A percentile compares a stretch with the other conserved stretches of the same genome.
Evolutionary conservation across 2,888 invertebrate genomes (phyloP).

Genomic region (Calephelis perditalis): DNA sequence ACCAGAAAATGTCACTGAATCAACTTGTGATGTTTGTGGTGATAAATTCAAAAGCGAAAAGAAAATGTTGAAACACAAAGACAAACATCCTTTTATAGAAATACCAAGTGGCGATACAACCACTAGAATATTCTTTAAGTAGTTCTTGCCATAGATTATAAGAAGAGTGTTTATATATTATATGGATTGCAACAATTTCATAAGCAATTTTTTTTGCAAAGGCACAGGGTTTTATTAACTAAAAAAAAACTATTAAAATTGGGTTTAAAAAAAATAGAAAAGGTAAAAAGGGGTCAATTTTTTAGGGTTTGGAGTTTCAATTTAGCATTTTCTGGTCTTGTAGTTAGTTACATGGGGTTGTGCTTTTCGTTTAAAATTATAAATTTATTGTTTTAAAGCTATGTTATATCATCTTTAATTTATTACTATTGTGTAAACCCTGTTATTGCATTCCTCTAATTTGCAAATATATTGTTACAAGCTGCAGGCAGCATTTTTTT

Average conservation of each 20-base stretch:
- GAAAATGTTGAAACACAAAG: conserved; percentile 63
- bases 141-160: conserved; percentile 38
- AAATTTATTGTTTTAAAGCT: too few species aligned
- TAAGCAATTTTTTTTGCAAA: conserved; percentile 19
- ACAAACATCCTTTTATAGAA: conserved; percentile 69
- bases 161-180: conserved; percentile 24
- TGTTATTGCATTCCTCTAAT: too few species aligned
- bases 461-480: too few species aligned
- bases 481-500: too few species aligned
- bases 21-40: conserved; percentile 65
- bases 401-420: too few species aligned
- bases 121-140: conserved; percentile 73
- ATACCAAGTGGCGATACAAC: conserved; percentile 69
- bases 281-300: not conserved
- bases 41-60: conserved; percentile 53
- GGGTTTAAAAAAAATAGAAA: not conserved
- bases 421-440: too few species aligned
- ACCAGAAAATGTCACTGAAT: conserved; percentile 27
- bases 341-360: too few species aligned
- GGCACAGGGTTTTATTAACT: conserved; percentile 4
- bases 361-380: too few species aligned
- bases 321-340: not conserved
- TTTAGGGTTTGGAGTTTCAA: not conserved
- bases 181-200: conserved; percentile 17
- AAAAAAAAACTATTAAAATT: not conserved